Conservation (phyloP, 2,888 invertebrate species). For the Myathropa florea region DNA sequence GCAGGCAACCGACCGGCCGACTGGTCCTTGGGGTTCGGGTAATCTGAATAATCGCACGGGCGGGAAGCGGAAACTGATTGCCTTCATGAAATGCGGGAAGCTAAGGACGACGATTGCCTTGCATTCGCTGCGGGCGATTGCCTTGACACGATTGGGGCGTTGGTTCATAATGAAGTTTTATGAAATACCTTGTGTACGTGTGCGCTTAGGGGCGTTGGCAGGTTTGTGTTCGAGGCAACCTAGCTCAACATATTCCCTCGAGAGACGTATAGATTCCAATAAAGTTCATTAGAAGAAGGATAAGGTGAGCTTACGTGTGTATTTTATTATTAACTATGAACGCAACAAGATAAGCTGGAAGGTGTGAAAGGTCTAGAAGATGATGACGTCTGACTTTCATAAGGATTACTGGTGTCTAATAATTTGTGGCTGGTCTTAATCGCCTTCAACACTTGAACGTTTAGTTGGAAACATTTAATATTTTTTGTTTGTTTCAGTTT, state of each 20-base stretch:
- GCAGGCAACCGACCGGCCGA: background rate
- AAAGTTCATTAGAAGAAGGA: background rate
- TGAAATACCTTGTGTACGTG: background rate
- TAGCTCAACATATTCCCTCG: background rate
- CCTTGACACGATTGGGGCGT: constrained; percentile 32
- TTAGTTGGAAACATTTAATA: too few species aligned
- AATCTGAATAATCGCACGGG: constrained; percentile 32
- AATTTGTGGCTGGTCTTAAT: background rate
- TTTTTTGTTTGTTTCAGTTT: too few species aligned
- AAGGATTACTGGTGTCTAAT: background rate
- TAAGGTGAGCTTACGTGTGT: background rate
- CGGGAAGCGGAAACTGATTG: constrained; percentile 26
- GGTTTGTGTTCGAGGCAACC: background rate
- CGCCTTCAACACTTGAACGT: too few species aligned
- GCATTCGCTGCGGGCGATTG: background rate
- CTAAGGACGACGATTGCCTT: constrained; percentile 23
- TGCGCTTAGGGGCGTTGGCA: too few species aligned
- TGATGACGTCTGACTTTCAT: background rate
- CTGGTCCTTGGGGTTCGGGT: background rate
- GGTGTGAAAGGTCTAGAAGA: background rate
- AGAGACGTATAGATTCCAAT: background rate
- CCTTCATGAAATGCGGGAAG: constrained; percentile 19
- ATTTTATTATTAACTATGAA: background rate
- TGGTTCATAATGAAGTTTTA: background rate
- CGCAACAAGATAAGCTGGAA: background rate